phyloP scores from a whole-genome alignment of 2,888 invertebrate species.

The Molorchus minor region DNA sequence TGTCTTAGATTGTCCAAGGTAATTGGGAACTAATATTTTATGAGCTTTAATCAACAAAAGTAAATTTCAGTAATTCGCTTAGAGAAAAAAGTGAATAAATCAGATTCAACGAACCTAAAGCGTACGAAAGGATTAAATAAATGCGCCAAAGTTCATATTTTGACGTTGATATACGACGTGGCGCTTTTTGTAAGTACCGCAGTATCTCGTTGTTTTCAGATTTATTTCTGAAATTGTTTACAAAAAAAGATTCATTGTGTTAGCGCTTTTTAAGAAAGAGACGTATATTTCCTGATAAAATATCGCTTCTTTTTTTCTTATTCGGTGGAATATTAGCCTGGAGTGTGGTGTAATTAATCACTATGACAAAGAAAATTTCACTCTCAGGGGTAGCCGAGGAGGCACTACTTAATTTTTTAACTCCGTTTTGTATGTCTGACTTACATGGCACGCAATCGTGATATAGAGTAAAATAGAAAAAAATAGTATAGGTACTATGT shows the following conservation, averaged over 20 bases:
- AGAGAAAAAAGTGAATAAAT: constrained; percentile 21
- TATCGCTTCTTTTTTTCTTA: constrained; percentile 13
- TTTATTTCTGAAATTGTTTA: constrained; percentile 24
- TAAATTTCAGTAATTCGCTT: constrained; percentile 18
- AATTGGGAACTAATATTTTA: constrained; percentile 8
- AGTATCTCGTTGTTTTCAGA: constrained; percentile 22
- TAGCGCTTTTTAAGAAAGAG: constrained; percentile 17
- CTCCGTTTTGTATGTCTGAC: too few relatives aligned
- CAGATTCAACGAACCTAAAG: constrained; percentile 21
- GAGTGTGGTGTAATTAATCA: constrained; percentile 21
- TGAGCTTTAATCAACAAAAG: constrained; percentile 10
- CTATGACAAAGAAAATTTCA: constrained; percentile 4
- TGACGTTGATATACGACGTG: constrained; percentile 22
- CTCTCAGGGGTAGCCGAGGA: not conserved
- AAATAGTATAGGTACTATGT: too few relatives aligned
- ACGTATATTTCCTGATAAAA: constrained; percentile 20
- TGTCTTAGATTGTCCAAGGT: too few relatives aligned
- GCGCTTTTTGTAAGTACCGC: constrained; percentile 16
- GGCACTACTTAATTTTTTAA: constrained; percentile 17
- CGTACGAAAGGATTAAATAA: constrained; percentile 24
- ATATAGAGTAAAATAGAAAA: too few relatives aligned
- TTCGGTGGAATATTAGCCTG: constrained; percentile 7
- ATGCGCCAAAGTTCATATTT: constrained; percentile 22
- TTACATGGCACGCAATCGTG: too few relatives aligned
- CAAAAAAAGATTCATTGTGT: constrained; percentile 24